These are phyloP conservation scores for Graphium colonna DNA, from an alignment of 2,888 invertebrate species.

Conservation along the genomic window DNA sequence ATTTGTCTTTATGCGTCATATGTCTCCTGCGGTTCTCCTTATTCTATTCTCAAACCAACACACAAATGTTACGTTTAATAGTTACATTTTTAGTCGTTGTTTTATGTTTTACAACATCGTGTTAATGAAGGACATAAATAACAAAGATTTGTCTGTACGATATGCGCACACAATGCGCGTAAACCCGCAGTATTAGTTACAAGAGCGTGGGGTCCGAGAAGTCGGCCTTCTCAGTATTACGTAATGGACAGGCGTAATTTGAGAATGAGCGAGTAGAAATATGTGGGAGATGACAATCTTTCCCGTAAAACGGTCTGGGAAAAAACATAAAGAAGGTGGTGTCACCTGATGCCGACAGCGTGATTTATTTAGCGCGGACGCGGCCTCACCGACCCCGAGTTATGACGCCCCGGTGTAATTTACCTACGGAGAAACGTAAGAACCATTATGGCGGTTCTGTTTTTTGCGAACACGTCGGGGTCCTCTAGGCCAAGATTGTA, in stretches of 20 bases:
- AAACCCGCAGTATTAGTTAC: conserved; percentile 8
- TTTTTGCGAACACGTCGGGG: too few relatives aligned
- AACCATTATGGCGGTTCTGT: conserved; percentile 45
- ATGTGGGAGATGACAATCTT: conserved; percentile 81
- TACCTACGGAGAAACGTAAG: conserved; percentile 53
- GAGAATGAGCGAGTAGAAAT: conserved; percentile 78
- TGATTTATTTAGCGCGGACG: conserved; percentile 71
- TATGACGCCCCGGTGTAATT: conserved; percentile 74
- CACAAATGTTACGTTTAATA: not conserved
- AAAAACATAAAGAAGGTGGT: conserved; percentile 81
- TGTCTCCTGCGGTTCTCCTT: not conserved
- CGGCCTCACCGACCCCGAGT: conserved; percentile 68
- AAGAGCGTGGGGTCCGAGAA: conserved; percentile 43
- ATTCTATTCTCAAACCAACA: not conserved
- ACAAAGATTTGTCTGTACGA: not conserved
- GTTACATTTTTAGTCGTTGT: too few relatives aligned
- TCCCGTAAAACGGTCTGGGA: conserved; percentile 80
- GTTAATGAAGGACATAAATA: not conserved
- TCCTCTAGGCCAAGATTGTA: too few relatives aligned
- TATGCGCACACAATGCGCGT: not conserved
- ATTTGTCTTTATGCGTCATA: not conserved
- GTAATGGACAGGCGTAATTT: conserved; percentile 75
- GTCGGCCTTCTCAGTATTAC: conserved; percentile 67
- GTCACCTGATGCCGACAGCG: conserved; percentile 79
- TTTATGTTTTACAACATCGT: too few relatives aligned